phyloP scores from a whole-genome alignment of 35 echinoderm and acorn worm genomes.

The Lytechinus pictus region DNA sequence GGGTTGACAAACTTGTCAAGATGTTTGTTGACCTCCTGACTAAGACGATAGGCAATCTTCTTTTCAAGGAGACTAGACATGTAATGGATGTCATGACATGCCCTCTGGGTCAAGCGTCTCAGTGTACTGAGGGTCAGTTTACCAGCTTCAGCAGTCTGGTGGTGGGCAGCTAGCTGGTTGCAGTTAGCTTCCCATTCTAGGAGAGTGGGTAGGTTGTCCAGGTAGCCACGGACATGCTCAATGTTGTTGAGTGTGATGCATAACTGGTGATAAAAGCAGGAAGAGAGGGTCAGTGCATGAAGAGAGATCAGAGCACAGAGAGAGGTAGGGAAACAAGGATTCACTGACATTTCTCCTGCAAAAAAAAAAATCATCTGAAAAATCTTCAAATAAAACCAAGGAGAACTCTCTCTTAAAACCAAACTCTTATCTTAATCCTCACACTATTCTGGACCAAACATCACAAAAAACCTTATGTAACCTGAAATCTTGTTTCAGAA shows the following conservation, averaged over 20 bases:
- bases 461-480: no score
- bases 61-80: slow-evolving; percentile 72
- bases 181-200: slow-evolving; percentile 88
- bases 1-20: slow-evolving; percentile 79
- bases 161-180: slow-evolving; percentile 66
- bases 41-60: slow-evolving; percentile 83
- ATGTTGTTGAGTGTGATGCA: slow-evolving; percentile 99
- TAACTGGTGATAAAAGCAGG: slow-evolving; percentile 51
- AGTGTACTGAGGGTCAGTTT: slow-evolving; percentile 83
- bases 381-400: no score
- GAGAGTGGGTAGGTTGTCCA: slow-evolving; percentile 85
- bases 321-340: background rate
- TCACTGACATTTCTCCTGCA: no score
- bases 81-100: slow-evolving; percentile 70
- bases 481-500: no score
- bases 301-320: background rate
- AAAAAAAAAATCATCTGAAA: no score
- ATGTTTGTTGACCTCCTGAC: slow-evolving; percentile 78
- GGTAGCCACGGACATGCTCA: slow-evolving; percentile 87
- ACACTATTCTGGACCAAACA: no score
- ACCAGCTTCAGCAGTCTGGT: slow-evolving; percentile 71
- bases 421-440: no score
- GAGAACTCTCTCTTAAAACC: no score
- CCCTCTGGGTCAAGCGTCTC: slow-evolving; percentile 71
- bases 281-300: background rate